phyloP scores from a whole-genome alignment of 2,113 vertebrate species.

The Xiphophorus couchianus region DNA sequence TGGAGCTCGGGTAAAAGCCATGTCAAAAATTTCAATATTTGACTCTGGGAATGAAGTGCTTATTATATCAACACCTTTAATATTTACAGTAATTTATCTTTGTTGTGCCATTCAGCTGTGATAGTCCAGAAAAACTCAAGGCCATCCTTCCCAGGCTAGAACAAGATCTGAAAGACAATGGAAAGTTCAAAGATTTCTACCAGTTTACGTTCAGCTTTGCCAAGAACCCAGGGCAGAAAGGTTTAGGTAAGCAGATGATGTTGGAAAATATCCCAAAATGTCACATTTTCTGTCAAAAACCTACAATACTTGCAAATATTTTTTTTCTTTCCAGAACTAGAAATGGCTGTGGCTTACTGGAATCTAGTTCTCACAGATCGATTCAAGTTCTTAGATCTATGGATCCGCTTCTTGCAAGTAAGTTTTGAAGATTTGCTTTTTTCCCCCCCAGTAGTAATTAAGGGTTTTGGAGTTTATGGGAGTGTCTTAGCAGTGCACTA shows the following conservation, averaged over 20 bases:
- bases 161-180: slow-evolving; percentile 91
- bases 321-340: slow-evolving; percentile 83
- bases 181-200: slow-evolving; percentile 95
- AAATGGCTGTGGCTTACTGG: slow-evolving; percentile 97
- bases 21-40: neutral
- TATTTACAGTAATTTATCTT: neutral
- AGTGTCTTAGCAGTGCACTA: neutral
- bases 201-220: slow-evolving; percentile 97
- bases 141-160: slow-evolving; percentile 89
- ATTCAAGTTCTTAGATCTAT: slow-evolving; percentile 97
- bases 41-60: neutral
- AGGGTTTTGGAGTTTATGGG: neutral
- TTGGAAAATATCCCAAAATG: neutral
- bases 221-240: slow-evolving; percentile 97
- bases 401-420: slow-evolving; percentile 95
- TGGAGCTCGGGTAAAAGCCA: slow-evolving; percentile 88
- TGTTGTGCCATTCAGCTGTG: slow-evolving; percentile 82
- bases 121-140: slow-evolving; percentile 91
- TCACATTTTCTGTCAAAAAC: neutral
- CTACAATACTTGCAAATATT: neutral
- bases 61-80: neutral
- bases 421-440: slow-evolving; percentile 62
- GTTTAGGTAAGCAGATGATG: slow-evolving; percentile 85
- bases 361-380: slow-evolving; percentile 93
- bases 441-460: neutral